Evolutionary conservation across 2,888 invertebrate genomes (phyloP).

Genomic region (Alcis repandata): DNA sequence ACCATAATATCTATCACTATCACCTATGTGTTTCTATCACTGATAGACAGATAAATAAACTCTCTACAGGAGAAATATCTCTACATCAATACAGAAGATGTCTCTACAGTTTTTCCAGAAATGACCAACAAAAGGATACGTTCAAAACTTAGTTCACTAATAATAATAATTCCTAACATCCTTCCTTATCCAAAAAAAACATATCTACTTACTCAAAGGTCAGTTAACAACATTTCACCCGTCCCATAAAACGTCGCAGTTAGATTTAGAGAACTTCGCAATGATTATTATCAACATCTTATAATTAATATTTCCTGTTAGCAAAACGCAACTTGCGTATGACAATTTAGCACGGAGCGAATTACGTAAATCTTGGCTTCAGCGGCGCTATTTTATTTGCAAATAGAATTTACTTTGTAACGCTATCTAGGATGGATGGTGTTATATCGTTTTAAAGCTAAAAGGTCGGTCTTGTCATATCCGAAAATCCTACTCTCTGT

Average conservation of each 20-base stretch:
- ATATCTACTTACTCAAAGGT: neutral
- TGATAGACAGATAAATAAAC: too few relatives aligned
- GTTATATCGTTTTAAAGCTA: too few relatives aligned
- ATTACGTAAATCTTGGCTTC: conserved; percentile 36
- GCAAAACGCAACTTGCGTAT: conserved; percentile 30
- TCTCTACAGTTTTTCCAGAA: too few relatives aligned
- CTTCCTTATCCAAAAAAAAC: too few relatives aligned
- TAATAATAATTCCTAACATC: too few relatives aligned
- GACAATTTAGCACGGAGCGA: conserved; percentile 30
- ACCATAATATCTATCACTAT: too few relatives aligned
- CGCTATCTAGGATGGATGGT: conserved; percentile 1
- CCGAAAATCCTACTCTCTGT: neutral
- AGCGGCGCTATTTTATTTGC: conserved; percentile 28
- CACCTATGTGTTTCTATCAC: too few relatives aligned
- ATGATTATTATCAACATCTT: conserved; percentile 34
- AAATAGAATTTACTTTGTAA: conserved; percentile 37
- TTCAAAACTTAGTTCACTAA: too few relatives aligned
- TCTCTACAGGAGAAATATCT: too few relatives aligned
- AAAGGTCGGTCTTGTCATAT: too few relatives aligned
- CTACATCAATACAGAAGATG: too few relatives aligned
- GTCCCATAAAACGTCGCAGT: conserved; percentile 37
- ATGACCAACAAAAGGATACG: too few relatives aligned
- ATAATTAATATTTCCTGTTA: conserved; percentile 42
- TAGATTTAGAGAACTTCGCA: conserved; percentile 41
- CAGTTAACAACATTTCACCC: neutral